phyloP scores from a whole-genome alignment of 2,797 vertebrate genomes.

The Amblyraja radiata region DNA sequence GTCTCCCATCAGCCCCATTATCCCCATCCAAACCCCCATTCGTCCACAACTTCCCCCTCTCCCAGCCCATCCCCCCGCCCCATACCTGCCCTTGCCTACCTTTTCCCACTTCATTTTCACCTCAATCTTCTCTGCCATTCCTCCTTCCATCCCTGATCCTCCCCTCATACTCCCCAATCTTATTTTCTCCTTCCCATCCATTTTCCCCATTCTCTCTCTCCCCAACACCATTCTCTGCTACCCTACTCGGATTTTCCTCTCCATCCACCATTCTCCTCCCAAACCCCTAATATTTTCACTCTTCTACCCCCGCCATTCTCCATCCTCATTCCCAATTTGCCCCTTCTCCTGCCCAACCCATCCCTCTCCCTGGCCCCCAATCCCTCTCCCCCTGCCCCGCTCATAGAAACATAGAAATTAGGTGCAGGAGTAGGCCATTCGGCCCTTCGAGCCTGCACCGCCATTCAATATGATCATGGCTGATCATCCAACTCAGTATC shows the following conservation, averaged over 20 bases:
- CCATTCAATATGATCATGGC: no score
- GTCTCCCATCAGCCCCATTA: background rate
- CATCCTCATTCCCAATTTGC: no score
- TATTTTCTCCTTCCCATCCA: background rate
- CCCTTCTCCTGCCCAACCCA: no score
- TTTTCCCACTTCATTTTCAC: background rate
- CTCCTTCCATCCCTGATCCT: no score
- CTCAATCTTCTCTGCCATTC: background rate
- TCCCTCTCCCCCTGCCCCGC: no score
- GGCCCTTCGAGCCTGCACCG: no score
- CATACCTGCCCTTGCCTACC: background rate
- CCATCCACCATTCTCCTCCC: background rate
- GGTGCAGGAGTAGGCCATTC: no score
- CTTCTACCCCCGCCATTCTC: no score
- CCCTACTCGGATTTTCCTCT: background rate
- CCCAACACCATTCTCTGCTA: background rate
- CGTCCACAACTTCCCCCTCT: background rate
- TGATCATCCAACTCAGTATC: no score
- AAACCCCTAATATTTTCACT: background rate
- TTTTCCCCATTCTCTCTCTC: background rate
- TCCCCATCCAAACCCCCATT: fast-evolving
- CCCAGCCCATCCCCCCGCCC: background rate
- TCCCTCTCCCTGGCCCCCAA: background rate
- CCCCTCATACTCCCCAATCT: background rate
- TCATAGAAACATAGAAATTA: no score